A percentile compares a stretch with the other conserved stretches of the same genome.
Conservation (phyloP, 23 tunicate genomes). For the Halocynthia roretzi region DNA sequence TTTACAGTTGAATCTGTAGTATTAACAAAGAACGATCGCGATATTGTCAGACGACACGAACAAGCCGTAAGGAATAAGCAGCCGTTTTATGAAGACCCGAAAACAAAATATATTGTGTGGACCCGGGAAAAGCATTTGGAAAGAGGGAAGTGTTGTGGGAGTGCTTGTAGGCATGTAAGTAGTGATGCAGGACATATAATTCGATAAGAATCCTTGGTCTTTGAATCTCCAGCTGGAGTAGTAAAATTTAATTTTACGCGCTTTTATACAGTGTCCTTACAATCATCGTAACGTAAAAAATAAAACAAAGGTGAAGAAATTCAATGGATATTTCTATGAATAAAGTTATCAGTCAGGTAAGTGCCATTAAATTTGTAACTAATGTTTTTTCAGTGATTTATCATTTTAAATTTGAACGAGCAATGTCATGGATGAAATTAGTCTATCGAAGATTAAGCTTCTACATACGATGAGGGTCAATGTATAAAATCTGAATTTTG, state of each 20-base stretch:
- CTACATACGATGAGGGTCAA: no score
- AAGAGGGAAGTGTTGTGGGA: constrained; percentile 86
- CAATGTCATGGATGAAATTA: no score
- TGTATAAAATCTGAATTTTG: no score
- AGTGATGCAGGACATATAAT: not conserved
- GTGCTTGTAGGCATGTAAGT: constrained; percentile 93
- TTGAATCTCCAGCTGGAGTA: not conserved
- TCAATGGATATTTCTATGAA: constrained; percentile 77
- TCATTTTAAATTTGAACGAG: no score
- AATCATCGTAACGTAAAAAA: constrained; percentile 69
- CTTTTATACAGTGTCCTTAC: constrained; percentile 69
- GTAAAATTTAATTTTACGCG: not conserved
- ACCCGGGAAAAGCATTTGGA: constrained; percentile 52
- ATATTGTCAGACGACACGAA: constrained; percentile 45
- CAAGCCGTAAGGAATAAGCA: constrained; percentile 28
- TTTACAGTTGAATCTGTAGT: not conserved
- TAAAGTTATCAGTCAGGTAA: not conserved
- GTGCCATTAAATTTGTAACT: no score
- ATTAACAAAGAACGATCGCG: constrained; percentile 12
- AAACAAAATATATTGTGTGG: constrained; percentile 48
- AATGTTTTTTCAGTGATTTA: no score
- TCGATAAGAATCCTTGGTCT: not conserved
- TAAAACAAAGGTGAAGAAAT: constrained; percentile 24
- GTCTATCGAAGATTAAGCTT: no score
- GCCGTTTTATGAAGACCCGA: constrained; percentile 70